Evolutionary conservation across 1,140 invertebrate species (phyloP).

Genomic region (Listronotus oregonensis): DNA sequence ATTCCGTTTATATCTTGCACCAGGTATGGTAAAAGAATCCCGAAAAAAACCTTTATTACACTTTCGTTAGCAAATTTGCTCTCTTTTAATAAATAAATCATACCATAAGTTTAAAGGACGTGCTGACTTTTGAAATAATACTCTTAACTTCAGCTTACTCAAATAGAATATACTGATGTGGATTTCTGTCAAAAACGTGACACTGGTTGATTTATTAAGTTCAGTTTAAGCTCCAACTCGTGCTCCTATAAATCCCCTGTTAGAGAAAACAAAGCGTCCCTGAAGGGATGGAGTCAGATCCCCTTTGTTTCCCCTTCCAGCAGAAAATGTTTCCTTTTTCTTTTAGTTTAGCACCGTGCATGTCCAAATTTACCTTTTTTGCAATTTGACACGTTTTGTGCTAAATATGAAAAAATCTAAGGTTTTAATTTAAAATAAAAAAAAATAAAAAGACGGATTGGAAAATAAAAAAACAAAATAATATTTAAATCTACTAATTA

Average conservation of each 20-base stretch:
- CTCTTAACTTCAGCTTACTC: not conserved
- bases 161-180: slow-evolving; percentile 22
- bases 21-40: no score
- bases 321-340: slow-evolving; percentile 6
- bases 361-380: slow-evolving; percentile 7
- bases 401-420: no score
- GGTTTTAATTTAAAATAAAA: no score
- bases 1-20: no score
- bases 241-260: slow-evolving; percentile 24
- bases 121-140: not conserved
- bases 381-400: slow-evolving; percentile 25
- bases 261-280: slow-evolving; percentile 23
- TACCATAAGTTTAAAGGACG: not conserved
- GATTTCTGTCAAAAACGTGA: slow-evolving; percentile 31
- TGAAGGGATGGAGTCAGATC: slow-evolving; percentile 11
- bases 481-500: no score
- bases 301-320: slow-evolving; percentile 14
- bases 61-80: no score
- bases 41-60: no score
- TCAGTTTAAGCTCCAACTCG: slow-evolving; percentile 23
- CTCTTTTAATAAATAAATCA: no score
- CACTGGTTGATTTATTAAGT: slow-evolving; percentile 33
- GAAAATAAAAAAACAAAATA: no score
- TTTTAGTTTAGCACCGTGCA: slow-evolving; percentile 6
- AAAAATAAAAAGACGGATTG: no score